These are phyloP conservation scores for Linnaemya vulpina DNA, from an alignment of 2,888 invertebrate genomes.

Conservation along the genomic window DNA sequence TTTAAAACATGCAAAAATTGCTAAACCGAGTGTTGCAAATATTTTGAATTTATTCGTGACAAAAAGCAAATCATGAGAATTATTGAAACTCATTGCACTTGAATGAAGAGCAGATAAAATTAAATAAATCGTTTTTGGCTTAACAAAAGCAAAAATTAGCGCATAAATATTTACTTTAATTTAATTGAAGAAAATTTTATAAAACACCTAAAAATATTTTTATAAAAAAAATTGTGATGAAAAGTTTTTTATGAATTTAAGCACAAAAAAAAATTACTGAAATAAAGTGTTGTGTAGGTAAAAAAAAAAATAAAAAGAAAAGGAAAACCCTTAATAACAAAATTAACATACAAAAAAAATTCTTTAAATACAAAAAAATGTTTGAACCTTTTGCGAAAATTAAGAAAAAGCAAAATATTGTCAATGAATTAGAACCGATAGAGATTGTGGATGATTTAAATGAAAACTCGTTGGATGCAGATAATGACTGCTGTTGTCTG, in stretches of 20 bases:
- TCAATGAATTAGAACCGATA: slow-evolving; percentile 73
- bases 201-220: slow-evolving; percentile 19
- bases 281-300: slow-evolving; percentile 27
- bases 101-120: background rate
- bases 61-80: slow-evolving; percentile 20
- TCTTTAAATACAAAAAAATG: slow-evolving; percentile 77
- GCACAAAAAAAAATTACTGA: slow-evolving; percentile 64
- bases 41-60: background rate
- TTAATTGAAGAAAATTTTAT: background rate
- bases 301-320: background rate
- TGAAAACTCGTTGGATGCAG: slow-evolving; percentile 70
- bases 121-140: background rate
- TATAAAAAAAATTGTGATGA: slow-evolving; percentile 71
- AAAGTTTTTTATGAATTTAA: slow-evolving; percentile 47
- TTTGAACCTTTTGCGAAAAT: slow-evolving; percentile 83
- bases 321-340: background rate
- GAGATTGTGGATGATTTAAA: slow-evolving; percentile 63
- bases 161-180: slow-evolving; percentile 8
- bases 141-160: background rate
- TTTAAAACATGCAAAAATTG: slow-evolving; percentile 16
- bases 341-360: background rate
- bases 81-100: background rate
- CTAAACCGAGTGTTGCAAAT: slow-evolving; percentile 14
- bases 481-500: slow-evolving; percentile 62
- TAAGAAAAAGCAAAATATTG: slow-evolving; percentile 80